Evolutionary conservation across 2,797 vertebrate species (phyloP).

Genomic region (Cichlasoma orientale): DNA sequence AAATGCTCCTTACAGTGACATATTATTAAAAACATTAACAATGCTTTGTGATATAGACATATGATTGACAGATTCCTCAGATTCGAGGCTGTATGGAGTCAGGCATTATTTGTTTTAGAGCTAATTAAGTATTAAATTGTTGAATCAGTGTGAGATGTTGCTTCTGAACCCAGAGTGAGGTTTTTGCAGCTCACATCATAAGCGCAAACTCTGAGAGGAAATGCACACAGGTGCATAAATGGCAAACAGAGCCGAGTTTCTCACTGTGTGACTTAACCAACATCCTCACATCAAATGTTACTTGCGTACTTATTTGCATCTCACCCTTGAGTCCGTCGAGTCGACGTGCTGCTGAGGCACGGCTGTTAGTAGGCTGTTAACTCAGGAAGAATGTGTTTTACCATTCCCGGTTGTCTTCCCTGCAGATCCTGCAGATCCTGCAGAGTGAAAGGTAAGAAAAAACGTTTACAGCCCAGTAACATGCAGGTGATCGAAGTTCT

Average conservation of each 20-base stretch:
- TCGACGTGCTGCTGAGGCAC: not conserved
- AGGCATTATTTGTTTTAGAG: not conserved
- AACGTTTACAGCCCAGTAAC: not conserved
- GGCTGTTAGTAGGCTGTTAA: not conserved
- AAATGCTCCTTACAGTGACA: not conserved
- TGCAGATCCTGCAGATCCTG: not conserved
- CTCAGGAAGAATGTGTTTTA: slow-evolving; percentile 8
- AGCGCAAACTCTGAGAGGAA: not conserved
- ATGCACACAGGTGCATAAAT: not conserved
- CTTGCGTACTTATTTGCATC: not conserved
- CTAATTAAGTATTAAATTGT: not conserved
- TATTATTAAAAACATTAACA: too few relatives aligned
- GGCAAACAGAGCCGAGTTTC: rapidly evolving
- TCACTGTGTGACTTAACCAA: not conserved
- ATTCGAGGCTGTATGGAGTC: not conserved
- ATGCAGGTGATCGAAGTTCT: not conserved
- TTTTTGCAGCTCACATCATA: not conserved
- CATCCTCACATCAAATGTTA: slow-evolving; percentile 21
- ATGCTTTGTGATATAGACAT: not conserved
- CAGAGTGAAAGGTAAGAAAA: slow-evolving; percentile 15
- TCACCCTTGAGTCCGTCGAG: not conserved
- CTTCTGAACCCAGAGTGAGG: not conserved
- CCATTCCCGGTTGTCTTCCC: not conserved
- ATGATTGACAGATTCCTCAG: not conserved
- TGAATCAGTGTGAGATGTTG: not conserved